Evolutionary conservation across 2,797 vertebrate genomes (phyloP).

Genomic region (Schizopygopsis malacanthus): DNA sequence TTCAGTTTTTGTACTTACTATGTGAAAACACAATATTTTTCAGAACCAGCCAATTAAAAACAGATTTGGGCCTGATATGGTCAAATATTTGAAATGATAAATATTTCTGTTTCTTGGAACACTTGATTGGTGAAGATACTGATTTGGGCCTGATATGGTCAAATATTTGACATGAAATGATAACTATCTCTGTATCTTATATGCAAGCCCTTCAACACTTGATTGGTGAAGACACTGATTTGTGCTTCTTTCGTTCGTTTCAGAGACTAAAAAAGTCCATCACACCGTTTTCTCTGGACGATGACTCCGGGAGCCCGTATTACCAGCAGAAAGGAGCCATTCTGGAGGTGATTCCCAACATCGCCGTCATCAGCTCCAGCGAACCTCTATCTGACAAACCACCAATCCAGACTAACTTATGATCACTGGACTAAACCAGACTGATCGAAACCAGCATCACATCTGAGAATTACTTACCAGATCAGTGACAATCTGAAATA

Average conservation of each 20-base stretch:
- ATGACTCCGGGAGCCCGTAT: constrained; percentile 59
- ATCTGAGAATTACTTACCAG: too few relatives aligned
- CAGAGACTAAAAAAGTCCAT: constrained; percentile 78
- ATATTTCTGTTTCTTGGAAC: background rate
- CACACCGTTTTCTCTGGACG: constrained; percentile 69
- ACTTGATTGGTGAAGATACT: background rate
- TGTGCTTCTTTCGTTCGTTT: background rate
- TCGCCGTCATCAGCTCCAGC: constrained; percentile 58
- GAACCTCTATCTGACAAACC: constrained; percentile 59
- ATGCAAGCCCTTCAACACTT: background rate
- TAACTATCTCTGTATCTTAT: too few relatives aligned
- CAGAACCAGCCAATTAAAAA: background rate
- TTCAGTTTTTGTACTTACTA: background rate
- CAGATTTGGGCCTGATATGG: background rate
- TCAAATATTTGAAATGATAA: background rate
- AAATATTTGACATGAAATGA: background rate
- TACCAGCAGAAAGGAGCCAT: constrained; percentile 66
- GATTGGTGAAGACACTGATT: background rate
- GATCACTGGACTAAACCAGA: background rate
- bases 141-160: background rate
- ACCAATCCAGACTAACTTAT: constrained; percentile 65
- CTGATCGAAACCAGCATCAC: background rate
- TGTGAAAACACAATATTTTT: background rate
- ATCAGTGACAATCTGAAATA: background rate
- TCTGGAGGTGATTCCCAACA: background rate